Conservation (phyloP, 1,140 invertebrate genomes). For the Conus betulinus region DNA sequence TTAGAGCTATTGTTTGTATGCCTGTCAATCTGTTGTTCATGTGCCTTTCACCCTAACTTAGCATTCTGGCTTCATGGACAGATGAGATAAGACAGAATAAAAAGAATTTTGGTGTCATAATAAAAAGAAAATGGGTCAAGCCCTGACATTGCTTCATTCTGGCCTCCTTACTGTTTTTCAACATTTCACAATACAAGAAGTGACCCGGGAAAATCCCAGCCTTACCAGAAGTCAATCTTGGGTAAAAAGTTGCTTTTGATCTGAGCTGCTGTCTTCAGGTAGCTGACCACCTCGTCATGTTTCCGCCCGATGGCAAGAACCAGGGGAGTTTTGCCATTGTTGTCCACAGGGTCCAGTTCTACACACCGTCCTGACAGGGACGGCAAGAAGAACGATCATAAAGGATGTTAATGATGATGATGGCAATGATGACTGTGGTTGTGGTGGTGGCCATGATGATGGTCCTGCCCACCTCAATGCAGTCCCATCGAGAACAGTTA, state of each 20-base stretch:
- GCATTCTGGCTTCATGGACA: too few species aligned
- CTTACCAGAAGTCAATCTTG: slow-evolving; percentile 88
- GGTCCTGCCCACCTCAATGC: too few species aligned
- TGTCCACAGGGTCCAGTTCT: slow-evolving; percentile 89
- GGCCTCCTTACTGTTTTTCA: too few species aligned
- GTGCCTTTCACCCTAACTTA: too few species aligned
- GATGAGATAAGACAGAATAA: too few species aligned
- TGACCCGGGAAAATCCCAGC: slow-evolving; percentile 73
- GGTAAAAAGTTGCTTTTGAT: slow-evolving; percentile 89
- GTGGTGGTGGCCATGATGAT: too few species aligned
- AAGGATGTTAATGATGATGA: neutral
- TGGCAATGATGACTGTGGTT: neutral
- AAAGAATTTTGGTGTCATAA: too few species aligned
- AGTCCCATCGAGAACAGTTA: too few species aligned
- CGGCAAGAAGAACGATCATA: neutral
- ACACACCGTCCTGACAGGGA: slow-evolving; percentile 84
- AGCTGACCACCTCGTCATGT: slow-evolving; percentile 88
- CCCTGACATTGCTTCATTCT: too few species aligned
- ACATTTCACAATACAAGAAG: slow-evolving; percentile 64
- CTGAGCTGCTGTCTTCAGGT: slow-evolving; percentile 88
- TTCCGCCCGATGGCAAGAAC: slow-evolving; percentile 91
- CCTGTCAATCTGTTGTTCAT: too few species aligned
- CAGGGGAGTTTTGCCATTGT: slow-evolving; percentile 93
- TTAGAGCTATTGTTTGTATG: too few species aligned
- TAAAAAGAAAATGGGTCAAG: too few species aligned